Evolutionary conservation across 2,113 vertebrate genomes (phyloP).

Genomic region (Sphaerodactylus townsendi): DNA sequence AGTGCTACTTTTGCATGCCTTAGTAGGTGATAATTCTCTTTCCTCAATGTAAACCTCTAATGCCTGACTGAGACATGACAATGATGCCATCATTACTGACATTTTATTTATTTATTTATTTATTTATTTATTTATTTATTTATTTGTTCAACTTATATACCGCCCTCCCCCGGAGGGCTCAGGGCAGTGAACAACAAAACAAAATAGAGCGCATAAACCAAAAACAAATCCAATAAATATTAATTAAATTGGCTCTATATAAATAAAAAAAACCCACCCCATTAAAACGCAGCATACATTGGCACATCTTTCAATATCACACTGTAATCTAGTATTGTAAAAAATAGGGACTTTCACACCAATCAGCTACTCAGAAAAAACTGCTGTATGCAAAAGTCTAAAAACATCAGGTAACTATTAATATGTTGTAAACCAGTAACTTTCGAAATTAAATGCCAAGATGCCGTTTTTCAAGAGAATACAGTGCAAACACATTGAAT

Average conservation of each 20-base stretch:
- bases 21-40: neutral
- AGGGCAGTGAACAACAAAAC: too few relatives aligned
- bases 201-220: too few relatives aligned
- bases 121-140: too few relatives aligned
- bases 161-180: too few relatives aligned
- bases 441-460: neutral
- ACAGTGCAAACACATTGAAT: neutral
- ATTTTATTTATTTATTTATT: too few relatives aligned
- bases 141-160: too few relatives aligned
- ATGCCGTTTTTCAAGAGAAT: neutral
- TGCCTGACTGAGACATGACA: neutral
- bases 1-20: neutral
- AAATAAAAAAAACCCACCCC: too few relatives aligned
- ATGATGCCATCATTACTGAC: neutral
- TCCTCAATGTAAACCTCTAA: neutral
- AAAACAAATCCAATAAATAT: too few relatives aligned
- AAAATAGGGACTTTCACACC: neutral
- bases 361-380: neutral
- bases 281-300: too few relatives aligned
- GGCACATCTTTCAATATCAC: neutral
- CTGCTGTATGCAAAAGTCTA: neutral
- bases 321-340: neutral
- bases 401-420: neutral
- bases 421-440: neutral
- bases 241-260: too few relatives aligned